Evolutionary conservation across 2,888 invertebrate species (phyloP).

Genomic region (Drosophila mimica): DNA sequence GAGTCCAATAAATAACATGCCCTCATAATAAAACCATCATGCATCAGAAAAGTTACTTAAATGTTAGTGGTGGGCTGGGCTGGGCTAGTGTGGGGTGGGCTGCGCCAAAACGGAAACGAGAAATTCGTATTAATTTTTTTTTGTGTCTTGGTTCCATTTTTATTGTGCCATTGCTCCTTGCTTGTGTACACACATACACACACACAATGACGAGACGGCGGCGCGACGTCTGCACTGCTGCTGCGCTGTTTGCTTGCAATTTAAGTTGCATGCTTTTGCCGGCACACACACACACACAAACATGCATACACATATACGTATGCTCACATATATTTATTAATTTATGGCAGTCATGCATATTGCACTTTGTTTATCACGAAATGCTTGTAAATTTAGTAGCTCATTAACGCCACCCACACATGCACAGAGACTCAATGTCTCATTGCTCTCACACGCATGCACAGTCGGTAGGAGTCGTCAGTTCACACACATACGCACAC

Average conservation of each 20-base stretch:
- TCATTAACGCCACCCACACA: conserved; percentile 55
- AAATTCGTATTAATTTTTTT: conserved; percentile 59
- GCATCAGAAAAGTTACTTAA: conserved; percentile 12
- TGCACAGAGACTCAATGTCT: conserved; percentile 6
- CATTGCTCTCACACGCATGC: conserved; percentile 45
- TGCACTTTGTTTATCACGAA: conserved; percentile 65
- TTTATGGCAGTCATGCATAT: conserved; percentile 39
- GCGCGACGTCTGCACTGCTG: conserved; percentile 43
- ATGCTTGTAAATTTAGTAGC: conserved; percentile 53
- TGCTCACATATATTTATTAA: conserved; percentile 3
- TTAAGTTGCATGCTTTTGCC: conserved; percentile 53
- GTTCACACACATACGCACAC: conserved; percentile 9
- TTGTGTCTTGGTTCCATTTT: conserved; percentile 50
- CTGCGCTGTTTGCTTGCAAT: conserved; percentile 41
- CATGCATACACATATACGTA: conserved; percentile 5
- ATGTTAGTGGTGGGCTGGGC: conserved; percentile 23
- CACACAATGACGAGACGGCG: conserved; percentile 44
- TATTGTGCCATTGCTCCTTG: conserved; percentile 66
- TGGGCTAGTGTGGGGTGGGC: conserved; percentile 20
- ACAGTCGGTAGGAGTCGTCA: conserved; percentile 16
- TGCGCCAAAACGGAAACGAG: conserved; percentile 54
- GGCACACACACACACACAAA: conserved; percentile 31
- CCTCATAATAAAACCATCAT: conserved; percentile 20
- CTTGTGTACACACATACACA: conserved; percentile 22
- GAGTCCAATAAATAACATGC: conserved; percentile 18